Base-by-base conservation (phyloP, 2,888 invertebrate genomes). In the Plemyria rubiginata region DNA sequence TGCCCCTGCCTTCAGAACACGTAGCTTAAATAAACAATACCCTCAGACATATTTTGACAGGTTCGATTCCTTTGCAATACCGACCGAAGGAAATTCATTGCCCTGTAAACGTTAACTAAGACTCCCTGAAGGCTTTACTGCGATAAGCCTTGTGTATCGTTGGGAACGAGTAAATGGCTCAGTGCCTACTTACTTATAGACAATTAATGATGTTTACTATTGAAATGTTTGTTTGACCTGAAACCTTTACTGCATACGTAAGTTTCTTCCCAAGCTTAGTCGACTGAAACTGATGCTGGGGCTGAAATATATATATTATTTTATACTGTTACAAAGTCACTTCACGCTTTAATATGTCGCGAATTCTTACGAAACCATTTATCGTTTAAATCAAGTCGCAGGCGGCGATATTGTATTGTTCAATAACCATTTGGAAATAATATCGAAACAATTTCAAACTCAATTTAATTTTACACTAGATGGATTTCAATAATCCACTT, bases 401-500 rank as follows among this genome's bases (percentile, higher is more conserved):
- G 45, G 16, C 45, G 45, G 16, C 11, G 45, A 45, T 50, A 5
- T 15, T 36, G 41, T 11, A 11, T 56, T 49, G 29, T 49, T 49
- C 49, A 16, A 50, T 50, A 48, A 50, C 48, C 22, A 54, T 54
- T 46, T 28, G 13, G 54, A 45, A 63, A 55, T 55, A 59, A 46
- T 62, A 54, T 46, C 58, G 15, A 55, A 48, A 53, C 38, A 49
- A 54, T 54, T 57, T 45, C 38, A 53, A 53, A 54, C 36, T 50
- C 22, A 60, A 55, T 59, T 55, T 41, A 41, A 63, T 54, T 60
- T 50, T 36, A 46, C 60, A 60, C 46, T 46, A 59, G 68, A 65
- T 63, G 66, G 76, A 81, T 77, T 74, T 78, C 81, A 83, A 74
- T 79, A 81, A 86, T 83, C 77, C 75, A 84, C 79, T 87, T 83